Conservation (phyloP, 2,888 invertebrate genomes). For the Macrostomum cliftonense region DNA sequence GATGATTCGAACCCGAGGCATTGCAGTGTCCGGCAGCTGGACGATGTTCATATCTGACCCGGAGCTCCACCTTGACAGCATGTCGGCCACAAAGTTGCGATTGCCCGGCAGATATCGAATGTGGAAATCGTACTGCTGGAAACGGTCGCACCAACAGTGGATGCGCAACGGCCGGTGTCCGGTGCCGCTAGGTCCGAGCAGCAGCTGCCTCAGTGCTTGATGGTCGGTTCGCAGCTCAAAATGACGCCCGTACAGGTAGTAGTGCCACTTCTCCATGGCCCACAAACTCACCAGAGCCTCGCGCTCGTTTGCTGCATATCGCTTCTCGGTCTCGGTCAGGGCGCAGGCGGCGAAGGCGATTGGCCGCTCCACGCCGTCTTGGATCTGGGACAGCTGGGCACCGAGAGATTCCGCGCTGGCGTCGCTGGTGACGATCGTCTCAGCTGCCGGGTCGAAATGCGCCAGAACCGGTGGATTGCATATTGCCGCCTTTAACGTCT, state of each 20-base stretch:
- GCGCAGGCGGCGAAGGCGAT: slow-evolving; percentile 2
- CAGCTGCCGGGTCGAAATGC: slow-evolving; percentile 13
- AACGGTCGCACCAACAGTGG: background rate
- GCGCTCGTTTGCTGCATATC: slow-evolving; percentile 12
- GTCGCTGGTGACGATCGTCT: slow-evolving; percentile 13
- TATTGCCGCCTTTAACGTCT: slow-evolving; percentile 11
- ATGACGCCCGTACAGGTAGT: slow-evolving; percentile 11
- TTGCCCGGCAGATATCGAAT: too few relatives aligned
- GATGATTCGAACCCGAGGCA: too few relatives aligned
- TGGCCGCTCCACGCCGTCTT: slow-evolving; percentile 4
- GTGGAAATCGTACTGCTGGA: slow-evolving; percentile 1
- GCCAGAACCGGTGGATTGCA: slow-evolving; percentile 13
- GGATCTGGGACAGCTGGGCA: slow-evolving; percentile 13
- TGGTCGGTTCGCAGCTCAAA: slow-evolving; percentile 15
- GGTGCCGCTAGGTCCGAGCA: background rate
- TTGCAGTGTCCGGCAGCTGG: too few relatives aligned
- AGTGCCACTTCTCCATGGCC: slow-evolving; percentile 12
- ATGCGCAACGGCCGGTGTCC: background rate
- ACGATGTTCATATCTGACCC: too few relatives aligned
- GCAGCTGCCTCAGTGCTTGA: slow-evolving; percentile 6
- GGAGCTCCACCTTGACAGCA: too few relatives aligned
- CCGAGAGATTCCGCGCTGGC: slow-evolving; percentile 13
- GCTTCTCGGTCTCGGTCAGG: slow-evolving; percentile 11
- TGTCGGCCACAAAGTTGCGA: too few relatives aligned
- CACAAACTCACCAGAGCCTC: slow-evolving; percentile 15